Evolutionary conservation across 2,113 vertebrate genomes (phyloP).

Genomic region (Lathamus discolor): DNA sequence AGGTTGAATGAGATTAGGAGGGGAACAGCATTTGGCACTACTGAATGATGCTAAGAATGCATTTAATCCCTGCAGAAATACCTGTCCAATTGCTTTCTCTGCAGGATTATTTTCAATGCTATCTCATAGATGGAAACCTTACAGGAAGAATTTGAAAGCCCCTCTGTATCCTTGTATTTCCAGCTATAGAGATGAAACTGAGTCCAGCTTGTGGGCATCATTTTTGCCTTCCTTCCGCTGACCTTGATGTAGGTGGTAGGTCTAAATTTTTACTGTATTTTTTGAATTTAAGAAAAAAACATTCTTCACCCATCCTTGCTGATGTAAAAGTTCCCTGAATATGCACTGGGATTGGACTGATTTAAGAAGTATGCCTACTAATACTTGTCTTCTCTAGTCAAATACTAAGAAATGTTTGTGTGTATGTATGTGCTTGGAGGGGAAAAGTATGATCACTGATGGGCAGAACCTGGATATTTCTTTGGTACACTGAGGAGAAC

Average conservation of each 20-base stretch:
- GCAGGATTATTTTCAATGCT: neutral
- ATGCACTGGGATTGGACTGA: neutral
- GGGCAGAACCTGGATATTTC: neutral
- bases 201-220: neutral
- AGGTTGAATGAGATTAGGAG: neutral
- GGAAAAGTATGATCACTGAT: neutral
- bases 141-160: neutral
- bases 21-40: neutral
- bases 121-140: neutral
- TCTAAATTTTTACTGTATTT: fast-evolving
- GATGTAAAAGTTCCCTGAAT: no score
- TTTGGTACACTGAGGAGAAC: neutral
- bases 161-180: neutral
- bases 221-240: neutral
- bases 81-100: neutral
- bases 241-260: neutral
- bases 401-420: no score
- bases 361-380: neutral
- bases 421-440: neutral
- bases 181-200: neutral
- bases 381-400: neutral
- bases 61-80: neutral
- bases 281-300: neutral
- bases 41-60: neutral
- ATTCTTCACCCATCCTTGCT: neutral